Percentiles rank a stretch among this genome's conserved stretches.
Conservation (phyloP, 2,113 vertebrate species). For the Cryptomyrus ogoouensis region DNA sequence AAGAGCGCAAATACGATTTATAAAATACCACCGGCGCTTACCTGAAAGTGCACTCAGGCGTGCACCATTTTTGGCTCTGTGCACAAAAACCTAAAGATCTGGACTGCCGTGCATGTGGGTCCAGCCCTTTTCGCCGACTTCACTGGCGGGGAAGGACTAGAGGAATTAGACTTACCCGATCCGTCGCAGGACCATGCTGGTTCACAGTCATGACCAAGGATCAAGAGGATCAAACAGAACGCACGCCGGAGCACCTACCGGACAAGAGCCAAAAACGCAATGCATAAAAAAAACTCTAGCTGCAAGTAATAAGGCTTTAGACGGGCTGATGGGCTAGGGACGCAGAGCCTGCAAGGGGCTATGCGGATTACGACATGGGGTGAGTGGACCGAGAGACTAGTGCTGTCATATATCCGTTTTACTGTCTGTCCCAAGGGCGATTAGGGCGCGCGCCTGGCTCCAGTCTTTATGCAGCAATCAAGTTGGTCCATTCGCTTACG, state of each 20-base stretch:
- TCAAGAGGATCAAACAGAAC: background rate
- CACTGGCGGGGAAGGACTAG: background rate
- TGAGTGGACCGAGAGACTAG: background rate
- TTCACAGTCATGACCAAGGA: background rate
- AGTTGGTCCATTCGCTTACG: background rate
- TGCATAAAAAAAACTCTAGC: background rate
- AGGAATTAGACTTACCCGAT: background rate
- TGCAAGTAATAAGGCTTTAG: background rate
- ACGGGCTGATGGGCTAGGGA: background rate
- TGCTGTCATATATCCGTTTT: background rate
- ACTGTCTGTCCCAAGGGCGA: background rate
- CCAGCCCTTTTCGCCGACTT: background rate
- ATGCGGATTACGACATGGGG: slow-evolving; percentile 11
- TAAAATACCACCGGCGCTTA: background rate
- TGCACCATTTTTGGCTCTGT: background rate
- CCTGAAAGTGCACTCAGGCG: background rate
- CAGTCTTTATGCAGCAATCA: background rate
- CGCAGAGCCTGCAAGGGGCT: slow-evolving; percentile 9
- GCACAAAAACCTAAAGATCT: background rate
- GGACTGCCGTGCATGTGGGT: background rate
- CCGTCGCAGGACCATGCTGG: background rate
- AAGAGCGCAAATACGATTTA: background rate
- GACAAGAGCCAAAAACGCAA: background rate
- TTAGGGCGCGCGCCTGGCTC: background rate
- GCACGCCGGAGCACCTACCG: background rate